Evolutionary conservation across 2,797 vertebrate genomes (phyloP).

Genomic region (Denticeps clupeoides): DNA sequence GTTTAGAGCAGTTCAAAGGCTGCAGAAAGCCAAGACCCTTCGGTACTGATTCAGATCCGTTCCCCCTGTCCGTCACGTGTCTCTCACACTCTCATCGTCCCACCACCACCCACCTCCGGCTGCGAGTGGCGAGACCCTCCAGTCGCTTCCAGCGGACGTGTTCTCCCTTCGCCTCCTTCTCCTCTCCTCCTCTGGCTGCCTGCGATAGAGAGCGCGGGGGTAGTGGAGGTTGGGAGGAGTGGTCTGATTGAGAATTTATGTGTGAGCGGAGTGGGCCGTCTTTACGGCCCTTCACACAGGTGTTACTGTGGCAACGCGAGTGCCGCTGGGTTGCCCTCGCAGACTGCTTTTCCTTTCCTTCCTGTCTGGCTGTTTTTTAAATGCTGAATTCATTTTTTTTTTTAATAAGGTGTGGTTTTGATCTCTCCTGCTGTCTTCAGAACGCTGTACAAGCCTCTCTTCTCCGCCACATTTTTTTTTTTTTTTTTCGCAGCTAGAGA

Average conservation of each 20-base stretch:
- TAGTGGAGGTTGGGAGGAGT: conserved; percentile 2
- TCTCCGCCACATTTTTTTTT: no score
- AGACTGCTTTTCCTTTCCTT: conserved; percentile 3
- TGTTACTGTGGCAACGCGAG: conserved; percentile 42
- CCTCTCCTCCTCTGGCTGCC: conserved; percentile 2
- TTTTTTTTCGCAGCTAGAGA: neutral
- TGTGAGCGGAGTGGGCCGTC: conserved; percentile 21
- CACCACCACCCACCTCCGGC: neutral
- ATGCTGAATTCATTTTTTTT: neutral
- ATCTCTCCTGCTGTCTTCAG: neutral
- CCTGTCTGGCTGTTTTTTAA: conserved; percentile 7
- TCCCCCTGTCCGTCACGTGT: neutral
- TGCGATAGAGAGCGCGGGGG: neutral
- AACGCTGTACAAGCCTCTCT: neutral
- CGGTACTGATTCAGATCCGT: neutral
- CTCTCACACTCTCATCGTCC: neutral
- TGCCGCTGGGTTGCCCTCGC: conserved; percentile 15
- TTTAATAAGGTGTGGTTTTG: neutral
- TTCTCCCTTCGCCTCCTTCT: neutral
- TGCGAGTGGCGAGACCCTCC: no score
- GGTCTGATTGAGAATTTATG: conserved; percentile 16
- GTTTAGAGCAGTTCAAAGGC: conserved; percentile 10
- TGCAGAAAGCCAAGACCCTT: conserved; percentile 5
- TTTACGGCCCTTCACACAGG: conserved; percentile 30
- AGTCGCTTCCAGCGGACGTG: no score